phyloP scores from a whole-genome alignment of 2,113 vertebrate genomes.

The Dasypus novemcinctus region DNA sequence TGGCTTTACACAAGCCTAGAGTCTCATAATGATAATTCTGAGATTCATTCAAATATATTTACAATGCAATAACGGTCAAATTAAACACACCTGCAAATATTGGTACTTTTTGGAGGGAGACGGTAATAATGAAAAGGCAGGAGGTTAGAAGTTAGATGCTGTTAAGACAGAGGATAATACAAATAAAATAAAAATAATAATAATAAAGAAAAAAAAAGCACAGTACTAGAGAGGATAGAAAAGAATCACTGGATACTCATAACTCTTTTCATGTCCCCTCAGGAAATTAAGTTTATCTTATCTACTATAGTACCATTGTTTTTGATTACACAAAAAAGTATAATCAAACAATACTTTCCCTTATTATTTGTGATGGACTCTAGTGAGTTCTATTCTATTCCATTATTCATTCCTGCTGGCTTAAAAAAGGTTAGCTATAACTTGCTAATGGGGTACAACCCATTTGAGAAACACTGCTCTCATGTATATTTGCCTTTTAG shows the following conservation, averaged over 20 bases:
- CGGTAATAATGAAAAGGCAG: not conserved
- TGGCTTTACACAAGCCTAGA: not conserved
- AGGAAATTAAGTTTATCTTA: not conserved
- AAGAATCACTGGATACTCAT: not conserved
- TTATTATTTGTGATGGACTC: not conserved
- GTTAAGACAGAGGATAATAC: not conserved
- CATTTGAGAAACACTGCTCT: not conserved
- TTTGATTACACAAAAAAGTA: constrained; percentile 11
- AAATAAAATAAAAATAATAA: too few relatives aligned
- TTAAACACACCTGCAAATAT: not conserved
- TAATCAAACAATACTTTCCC: not conserved
- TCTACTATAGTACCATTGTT: not conserved
- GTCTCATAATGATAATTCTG: not conserved
- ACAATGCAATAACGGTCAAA: not conserved
- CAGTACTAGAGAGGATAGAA: not conserved
- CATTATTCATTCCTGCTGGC: not conserved
- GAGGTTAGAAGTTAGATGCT: not conserved
- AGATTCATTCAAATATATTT: constrained; percentile 34
- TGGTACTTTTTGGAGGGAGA: not conserved
- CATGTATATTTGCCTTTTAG: not conserved
- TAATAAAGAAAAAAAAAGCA: too few relatives aligned
- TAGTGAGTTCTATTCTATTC: not conserved
- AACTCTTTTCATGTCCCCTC: not conserved
- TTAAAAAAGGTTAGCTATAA: not conserved
- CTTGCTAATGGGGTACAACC: not conserved